Evolutionary conservation across 2,113 vertebrate species (phyloP).

Genomic region (Riparia riparia): DNA sequence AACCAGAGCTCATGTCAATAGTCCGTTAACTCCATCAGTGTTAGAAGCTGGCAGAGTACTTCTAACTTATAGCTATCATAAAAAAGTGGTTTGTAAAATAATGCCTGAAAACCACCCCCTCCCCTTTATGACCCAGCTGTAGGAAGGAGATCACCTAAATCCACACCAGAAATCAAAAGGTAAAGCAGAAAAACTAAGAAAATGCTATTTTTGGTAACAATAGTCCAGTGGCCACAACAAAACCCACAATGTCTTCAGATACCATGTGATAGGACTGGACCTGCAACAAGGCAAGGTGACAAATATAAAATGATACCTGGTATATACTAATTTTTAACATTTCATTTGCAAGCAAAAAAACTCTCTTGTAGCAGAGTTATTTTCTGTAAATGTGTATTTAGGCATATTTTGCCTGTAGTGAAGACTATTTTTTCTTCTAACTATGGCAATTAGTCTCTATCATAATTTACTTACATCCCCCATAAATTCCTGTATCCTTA

Average conservation of each 20-base stretch:
- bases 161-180: background rate
- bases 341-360: background rate
- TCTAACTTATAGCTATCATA: background rate
- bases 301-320: background rate
- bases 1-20: background rate
- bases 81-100: background rate
- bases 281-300: background rate
- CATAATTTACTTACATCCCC: background rate
- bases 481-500: background rate
- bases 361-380: background rate
- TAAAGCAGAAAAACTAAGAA: background rate
- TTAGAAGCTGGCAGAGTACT: background rate
- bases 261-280: background rate
- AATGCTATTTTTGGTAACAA: background rate
- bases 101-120: background rate
- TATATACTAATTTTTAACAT: background rate
- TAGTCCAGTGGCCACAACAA: background rate
- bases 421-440: background rate
- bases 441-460: background rate
- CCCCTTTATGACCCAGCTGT: background rate
- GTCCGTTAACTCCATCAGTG: background rate
- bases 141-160: background rate
- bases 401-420: background rate
- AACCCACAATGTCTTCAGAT: background rate
- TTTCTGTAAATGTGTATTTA: background rate